Evolutionary conservation across 2,113 vertebrate species (phyloP).

Genomic region (Leucosticte australis): DNA sequence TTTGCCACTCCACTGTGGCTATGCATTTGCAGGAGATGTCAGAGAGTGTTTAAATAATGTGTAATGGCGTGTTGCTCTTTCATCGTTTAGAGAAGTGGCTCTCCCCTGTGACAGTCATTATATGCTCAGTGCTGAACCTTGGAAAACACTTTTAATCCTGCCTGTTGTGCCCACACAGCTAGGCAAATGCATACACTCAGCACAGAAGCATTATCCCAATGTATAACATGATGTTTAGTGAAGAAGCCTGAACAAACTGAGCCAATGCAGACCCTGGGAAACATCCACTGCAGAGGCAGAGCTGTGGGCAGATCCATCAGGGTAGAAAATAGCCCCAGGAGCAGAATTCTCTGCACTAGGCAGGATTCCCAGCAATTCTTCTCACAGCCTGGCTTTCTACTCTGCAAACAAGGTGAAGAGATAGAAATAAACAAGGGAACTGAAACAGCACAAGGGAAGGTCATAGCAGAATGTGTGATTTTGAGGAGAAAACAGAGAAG

Average conservation of each 20-base stretch:
- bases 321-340: background rate
- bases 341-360: background rate
- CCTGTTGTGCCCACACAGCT: slow-evolving; percentile 16
- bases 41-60: slow-evolving; percentile 54
- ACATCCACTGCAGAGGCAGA: background rate
- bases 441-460: background rate
- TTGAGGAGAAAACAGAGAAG: background rate
- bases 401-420: background rate
- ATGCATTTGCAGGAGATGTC: slow-evolving; percentile 21
- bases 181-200: background rate
- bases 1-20: background rate
- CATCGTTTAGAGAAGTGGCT: slow-evolving; percentile 52
- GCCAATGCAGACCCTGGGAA: background rate
- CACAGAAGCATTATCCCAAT: background rate
- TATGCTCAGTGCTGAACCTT: slow-evolving; percentile 47
- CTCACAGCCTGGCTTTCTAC: background rate
- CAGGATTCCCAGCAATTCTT: background rate
- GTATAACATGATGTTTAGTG: background rate
- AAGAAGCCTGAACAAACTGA: background rate
- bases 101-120: slow-evolving; percentile 60
- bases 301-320: background rate
- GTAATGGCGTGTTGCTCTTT: slow-evolving; percentile 49
- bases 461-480: background rate
- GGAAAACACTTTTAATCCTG: slow-evolving; percentile 45
- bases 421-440: background rate